Evolutionary conservation across 1,140 invertebrate species (phyloP), one percentile per base, ranked within the genome.

Genomic region (Popillia japonica): DNA sequence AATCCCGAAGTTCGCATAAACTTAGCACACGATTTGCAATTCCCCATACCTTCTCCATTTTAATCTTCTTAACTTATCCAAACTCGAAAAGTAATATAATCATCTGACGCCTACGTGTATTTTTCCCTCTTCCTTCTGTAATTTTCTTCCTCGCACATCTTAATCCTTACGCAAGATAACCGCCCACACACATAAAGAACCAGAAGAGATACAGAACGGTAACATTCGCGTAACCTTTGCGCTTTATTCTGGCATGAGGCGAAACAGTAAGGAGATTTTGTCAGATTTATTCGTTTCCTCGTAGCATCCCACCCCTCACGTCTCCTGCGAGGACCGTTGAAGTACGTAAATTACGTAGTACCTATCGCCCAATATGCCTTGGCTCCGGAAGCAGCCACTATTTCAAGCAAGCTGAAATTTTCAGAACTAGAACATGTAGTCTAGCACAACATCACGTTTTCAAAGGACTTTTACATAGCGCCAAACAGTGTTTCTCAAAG

Each of bases 341-440:
- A 68, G 61, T 68, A 20, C 61, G 61, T 22, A 20, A 68, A 68
- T 68, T 68, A 68, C 61, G 7, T 4, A 20, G 59, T 64, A 22
- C 3, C 10, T 68, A 17, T 55, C 61, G 61, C 7, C 8, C 22
- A 68, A 27, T 22, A 14, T 34, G 61, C 61, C 61, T 27, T 11
- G 61, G 22, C 8, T 68, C 61, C 61, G 22, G 11, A 3, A 17
- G 17, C 48, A 9, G 22, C 22, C 20, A 34, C 7, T 22, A 68
- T 68, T 68, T 68, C 61, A 64, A 68, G 14, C 20, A 0, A 34
- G 20, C 22, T 68, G 61, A 68, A 68, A 68, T 68, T 68, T 68
- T 68, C 61, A 68, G 61, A 22, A 68, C 61, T 22, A 23, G 61
- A 68, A 68, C 27, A 22, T 8, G 61, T 68, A 68, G 61, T 27